Evolutionary conservation across 2,888 invertebrate species (phyloP).

Genomic region (Chloroclysta siterata): DNA sequence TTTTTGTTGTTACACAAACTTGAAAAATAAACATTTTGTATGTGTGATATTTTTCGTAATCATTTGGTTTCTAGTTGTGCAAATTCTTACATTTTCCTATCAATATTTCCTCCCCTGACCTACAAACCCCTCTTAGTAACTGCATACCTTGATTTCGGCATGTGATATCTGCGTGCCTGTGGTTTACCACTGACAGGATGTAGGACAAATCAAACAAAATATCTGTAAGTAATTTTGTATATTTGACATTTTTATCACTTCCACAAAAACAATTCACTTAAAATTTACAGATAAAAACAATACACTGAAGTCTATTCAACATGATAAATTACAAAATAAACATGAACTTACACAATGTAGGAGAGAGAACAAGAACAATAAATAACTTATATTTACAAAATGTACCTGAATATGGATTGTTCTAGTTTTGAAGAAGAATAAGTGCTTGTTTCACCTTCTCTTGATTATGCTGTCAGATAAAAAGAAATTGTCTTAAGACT

Average conservation of each 20-base stretch:
- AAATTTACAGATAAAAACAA: slow-evolving; percentile 77
- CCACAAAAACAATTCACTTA: slow-evolving; percentile 80
- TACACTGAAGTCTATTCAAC: slow-evolving; percentile 78
- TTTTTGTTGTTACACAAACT: slow-evolving; percentile 85
- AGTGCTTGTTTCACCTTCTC: too few relatives aligned
- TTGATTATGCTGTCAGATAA: too few relatives aligned
- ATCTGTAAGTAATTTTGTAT: slow-evolving; percentile 77
- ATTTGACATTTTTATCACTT: slow-evolving; percentile 79
- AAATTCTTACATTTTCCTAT: slow-evolving; percentile 33
- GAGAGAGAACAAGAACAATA: slow-evolving; percentile 64
- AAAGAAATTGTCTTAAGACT: too few relatives aligned
- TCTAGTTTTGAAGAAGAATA: slow-evolving; percentile 13
- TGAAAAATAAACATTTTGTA: slow-evolving; percentile 85
- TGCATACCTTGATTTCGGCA: background rate
- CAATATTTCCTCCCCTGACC: slow-evolving; percentile 47
- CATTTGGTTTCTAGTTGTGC: slow-evolving; percentile 54
- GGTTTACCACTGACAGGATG: slow-evolving; percentile 29
- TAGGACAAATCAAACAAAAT: slow-evolving; percentile 55
- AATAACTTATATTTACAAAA: slow-evolving; percentile 40
- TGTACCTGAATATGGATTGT: slow-evolving; percentile 26
- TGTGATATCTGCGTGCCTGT: slow-evolving; percentile 9
- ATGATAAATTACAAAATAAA: slow-evolving; percentile 75
- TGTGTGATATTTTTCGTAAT: slow-evolving; percentile 78
- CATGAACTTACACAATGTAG: slow-evolving; percentile 64
- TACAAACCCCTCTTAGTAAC: slow-evolving; percentile 7